Conservation (phyloP, 2,797 vertebrate species). For the Serranus cabrilla region DNA sequence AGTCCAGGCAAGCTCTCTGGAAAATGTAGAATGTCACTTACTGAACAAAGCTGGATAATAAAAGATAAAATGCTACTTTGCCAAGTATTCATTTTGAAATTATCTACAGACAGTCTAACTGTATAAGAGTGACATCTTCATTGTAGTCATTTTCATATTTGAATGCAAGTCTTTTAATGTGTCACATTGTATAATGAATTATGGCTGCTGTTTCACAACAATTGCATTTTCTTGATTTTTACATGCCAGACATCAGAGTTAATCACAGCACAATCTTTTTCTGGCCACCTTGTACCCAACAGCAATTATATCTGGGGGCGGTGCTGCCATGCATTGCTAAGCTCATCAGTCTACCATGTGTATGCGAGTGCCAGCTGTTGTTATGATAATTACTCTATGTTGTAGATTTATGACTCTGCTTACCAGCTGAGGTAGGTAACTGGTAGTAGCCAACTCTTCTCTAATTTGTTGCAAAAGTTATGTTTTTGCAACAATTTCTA, state of each 20-base stretch:
- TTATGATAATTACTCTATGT: constrained; percentile 47
- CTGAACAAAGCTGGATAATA: not conserved
- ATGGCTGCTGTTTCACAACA: not conserved
- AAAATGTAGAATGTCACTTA: constrained; percentile 6
- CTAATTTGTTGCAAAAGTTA: constrained; percentile 5
- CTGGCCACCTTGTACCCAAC: constrained; percentile 17
- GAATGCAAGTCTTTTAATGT: not conserved
- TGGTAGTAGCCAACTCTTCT: constrained; percentile 6
- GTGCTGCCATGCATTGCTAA: constrained; percentile 42
- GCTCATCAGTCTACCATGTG: constrained; percentile 49
- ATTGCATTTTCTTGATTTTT: constrained; percentile 6
- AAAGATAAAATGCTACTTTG: not conserved
- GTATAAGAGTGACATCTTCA: not conserved
- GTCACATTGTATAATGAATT: not conserved
- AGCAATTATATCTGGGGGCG: constrained; percentile 31
- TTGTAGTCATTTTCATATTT: not conserved
- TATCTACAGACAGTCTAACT: too few species aligned
- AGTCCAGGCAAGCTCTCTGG: constrained; percentile 9
- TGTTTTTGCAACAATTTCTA: not conserved
- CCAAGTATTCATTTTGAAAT: not conserved
- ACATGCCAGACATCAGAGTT: constrained; percentile 11
- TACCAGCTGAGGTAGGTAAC: constrained; percentile 26
- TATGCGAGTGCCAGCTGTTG: constrained; percentile 54
- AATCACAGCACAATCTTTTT: constrained; percentile 26
- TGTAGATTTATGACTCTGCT: constrained; percentile 34